Evolutionary conservation across 2,888 invertebrate genomes (phyloP).

Genomic region (Oscheius sp.): DNA sequence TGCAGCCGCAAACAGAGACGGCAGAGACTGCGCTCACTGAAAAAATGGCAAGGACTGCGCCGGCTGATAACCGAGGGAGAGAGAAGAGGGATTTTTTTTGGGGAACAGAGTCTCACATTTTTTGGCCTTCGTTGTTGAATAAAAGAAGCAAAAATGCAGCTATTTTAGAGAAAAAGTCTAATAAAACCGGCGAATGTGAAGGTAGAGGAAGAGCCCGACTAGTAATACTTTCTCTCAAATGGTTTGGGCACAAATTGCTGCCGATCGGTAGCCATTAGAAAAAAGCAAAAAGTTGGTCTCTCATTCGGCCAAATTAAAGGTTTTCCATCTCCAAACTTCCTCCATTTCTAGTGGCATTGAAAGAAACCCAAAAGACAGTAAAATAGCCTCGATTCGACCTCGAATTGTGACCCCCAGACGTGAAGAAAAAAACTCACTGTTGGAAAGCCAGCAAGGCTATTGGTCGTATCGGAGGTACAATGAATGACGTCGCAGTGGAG

Average conservation of each 20-base stretch:
- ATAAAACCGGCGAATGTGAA: background rate
- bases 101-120: too few species aligned
- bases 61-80: background rate
- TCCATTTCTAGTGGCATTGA: too few species aligned
- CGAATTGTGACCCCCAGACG: too few species aligned
- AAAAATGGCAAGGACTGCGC: background rate
- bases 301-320: too few species aligned
- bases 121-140: background rate
- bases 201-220: background rate
- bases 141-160: background rate
- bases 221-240: too few species aligned
- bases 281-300: too few species aligned
- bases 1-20: background rate
- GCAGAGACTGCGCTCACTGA: background rate
- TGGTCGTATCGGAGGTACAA: background rate
- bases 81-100: background rate
- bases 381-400: too few species aligned
- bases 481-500: background rate
- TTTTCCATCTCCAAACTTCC: too few species aligned
- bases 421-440: background rate
- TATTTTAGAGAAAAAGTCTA: background rate
- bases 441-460: background rate
- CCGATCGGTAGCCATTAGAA: too few species aligned
- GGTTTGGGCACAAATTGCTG: too few species aligned
- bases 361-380: too few species aligned